phyloP scores from a whole-genome alignment of 2,888 invertebrate species.

The Tiphia femorata region DNA sequence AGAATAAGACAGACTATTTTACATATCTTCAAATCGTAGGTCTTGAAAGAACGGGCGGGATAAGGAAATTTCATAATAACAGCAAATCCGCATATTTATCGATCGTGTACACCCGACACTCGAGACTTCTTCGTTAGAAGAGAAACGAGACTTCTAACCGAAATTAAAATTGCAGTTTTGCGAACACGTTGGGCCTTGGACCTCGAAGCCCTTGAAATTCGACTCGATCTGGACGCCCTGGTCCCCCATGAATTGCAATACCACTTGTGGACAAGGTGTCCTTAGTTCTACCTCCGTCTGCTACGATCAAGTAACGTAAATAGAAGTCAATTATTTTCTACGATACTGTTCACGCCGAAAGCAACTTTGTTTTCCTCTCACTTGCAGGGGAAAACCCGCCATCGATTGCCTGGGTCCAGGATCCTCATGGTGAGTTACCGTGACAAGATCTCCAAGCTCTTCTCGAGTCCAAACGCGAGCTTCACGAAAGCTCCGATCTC shows the following conservation, averaged over 20 bases:
- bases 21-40: slow-evolving; percentile 10
- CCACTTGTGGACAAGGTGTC: slow-evolving; percentile 49
- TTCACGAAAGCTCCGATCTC: slow-evolving; percentile 23
- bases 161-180: slow-evolving; percentile 59
- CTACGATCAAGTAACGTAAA: slow-evolving; percentile 65
- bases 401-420: slow-evolving; percentile 68
- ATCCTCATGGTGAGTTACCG: slow-evolving; percentile 63
- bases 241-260: slow-evolving; percentile 55
- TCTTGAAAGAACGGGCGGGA: neutral
- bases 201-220: slow-evolving; percentile 53
- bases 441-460: neutral
- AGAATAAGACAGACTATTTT: too few relatives aligned
- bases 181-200: slow-evolving; percentile 57
- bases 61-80: neutral
- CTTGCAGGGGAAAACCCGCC: slow-evolving; percentile 58
- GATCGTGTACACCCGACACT: neutral
- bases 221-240: slow-evolving; percentile 66
- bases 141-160: neutral
- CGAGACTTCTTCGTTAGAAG: neutral
- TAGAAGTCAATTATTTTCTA: too few relatives aligned
- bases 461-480: slow-evolving; percentile 2
- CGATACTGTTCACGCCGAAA: too few relatives aligned
- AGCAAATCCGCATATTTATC: neutral
- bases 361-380: slow-evolving; percentile 1
- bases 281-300: slow-evolving; percentile 58